These are phyloP conservation scores for Pristionchus mayeri DNA, from an alignment of 2,888 invertebrate genomes.

Conservation along the genomic window DNA sequence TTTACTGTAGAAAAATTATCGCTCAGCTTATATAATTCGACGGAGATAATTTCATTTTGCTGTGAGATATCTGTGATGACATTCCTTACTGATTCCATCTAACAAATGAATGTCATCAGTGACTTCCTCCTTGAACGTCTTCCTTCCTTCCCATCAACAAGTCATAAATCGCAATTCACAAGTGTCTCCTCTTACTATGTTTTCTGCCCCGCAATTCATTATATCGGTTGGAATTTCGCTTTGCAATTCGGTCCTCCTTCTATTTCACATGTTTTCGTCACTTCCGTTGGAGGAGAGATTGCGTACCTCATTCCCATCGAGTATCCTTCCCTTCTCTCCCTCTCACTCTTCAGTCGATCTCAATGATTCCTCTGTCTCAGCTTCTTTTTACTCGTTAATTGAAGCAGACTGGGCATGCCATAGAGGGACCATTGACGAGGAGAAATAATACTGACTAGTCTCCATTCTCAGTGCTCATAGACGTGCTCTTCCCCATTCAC, in stretches of 20 bases:
- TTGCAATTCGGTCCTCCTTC: neutral
- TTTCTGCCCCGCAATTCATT: neutral
- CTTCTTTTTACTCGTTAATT: neutral
- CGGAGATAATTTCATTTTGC: neutral
- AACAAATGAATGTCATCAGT: neutral
- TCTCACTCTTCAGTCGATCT: neutral
- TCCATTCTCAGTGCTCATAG: too few species aligned
- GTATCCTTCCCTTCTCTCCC: neutral
- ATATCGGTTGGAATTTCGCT: too few species aligned
- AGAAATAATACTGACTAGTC: too few species aligned
- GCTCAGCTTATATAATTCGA: neutral
- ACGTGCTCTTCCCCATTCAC: too few species aligned
- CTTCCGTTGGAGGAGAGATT: neutral
- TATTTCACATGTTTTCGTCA: slow-evolving; percentile 37
- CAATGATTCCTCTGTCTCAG: neutral
- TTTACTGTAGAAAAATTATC: neutral
- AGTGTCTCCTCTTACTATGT: slow-evolving; percentile 1
- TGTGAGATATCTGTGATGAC: neutral
- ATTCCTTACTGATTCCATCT: neutral
- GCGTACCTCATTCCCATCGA: neutral
- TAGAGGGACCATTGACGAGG: too few species aligned
- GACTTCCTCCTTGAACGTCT: neutral
- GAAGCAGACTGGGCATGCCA: neutral
- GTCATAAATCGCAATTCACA: slow-evolving; percentile 18
- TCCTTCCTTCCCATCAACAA: slow-evolving; percentile 31